A percentile compares a stretch with the other conserved stretches of the same genome.
Evolutionary conservation across 1,140 invertebrate genomes (phyloP).

Genomic region (Anagrus nilaparvatae): DNA sequence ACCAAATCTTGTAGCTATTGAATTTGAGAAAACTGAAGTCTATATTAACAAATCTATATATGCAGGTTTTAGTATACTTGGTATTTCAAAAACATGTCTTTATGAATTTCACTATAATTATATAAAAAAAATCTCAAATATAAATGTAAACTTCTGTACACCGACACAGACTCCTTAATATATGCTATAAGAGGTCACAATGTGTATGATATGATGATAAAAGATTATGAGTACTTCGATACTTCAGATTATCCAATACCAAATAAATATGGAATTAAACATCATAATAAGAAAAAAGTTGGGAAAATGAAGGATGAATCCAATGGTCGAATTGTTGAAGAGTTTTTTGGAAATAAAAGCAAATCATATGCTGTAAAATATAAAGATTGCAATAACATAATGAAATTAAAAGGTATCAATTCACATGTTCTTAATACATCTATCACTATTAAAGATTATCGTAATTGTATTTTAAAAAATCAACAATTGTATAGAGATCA

Average conservation of each 20-base stretch:
- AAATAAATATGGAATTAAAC: slow-evolving; percentile 23
- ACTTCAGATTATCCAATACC: slow-evolving; percentile 6
- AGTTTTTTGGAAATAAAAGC: slow-evolving; percentile 15
- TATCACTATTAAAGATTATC: slow-evolving; percentile 20
- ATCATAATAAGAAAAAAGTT: slow-evolving; percentile 32
- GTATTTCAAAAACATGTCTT: slow-evolving; percentile 18
- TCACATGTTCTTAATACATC: too few species aligned
- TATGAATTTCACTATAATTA: slow-evolving; percentile 25
- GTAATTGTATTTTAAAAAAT: slow-evolving; percentile 13
- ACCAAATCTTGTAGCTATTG: too few species aligned
- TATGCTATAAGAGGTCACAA: slow-evolving; percentile 13
- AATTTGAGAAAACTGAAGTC: too few species aligned
- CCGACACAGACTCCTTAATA: slow-evolving; percentile 24
- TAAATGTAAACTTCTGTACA: slow-evolving; percentile 21
- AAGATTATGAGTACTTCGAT: slow-evolving; percentile 1
- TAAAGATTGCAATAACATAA: slow-evolving; percentile 17
- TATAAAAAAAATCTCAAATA: slow-evolving; percentile 13
- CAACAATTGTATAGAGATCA: slow-evolving; percentile 8
- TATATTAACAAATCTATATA: too few species aligned
- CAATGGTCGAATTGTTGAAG: slow-evolving; percentile 37
- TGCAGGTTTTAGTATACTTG: neutral
- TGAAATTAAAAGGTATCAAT: too few species aligned
- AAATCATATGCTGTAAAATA: slow-evolving; percentile 23
- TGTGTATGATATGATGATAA: slow-evolving; percentile 7
- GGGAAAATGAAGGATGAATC: slow-evolving; percentile 31